Percentiles rank a stretch among this genome's conserved stretches.
Evolutionary conservation across 2,888 invertebrate genomes (phyloP).

Genomic region (Brachylomia viminalis): DNA sequence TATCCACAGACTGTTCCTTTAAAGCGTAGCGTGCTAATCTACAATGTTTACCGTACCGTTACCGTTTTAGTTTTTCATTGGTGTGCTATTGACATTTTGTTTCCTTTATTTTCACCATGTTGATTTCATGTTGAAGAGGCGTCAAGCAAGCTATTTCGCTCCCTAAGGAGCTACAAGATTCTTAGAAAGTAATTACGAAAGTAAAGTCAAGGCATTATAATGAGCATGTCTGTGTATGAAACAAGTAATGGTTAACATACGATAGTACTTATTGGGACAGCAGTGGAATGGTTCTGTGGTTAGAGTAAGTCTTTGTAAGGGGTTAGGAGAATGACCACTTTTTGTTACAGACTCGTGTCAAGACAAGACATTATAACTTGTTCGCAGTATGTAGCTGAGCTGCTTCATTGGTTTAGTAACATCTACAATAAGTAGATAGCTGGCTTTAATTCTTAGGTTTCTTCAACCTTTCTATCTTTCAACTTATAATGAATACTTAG

Average conservation of each 20-base stretch:
- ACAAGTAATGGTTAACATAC: not conserved
- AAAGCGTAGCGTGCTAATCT: not conserved
- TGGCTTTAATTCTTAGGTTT: too few species aligned
- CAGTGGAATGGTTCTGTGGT: not conserved
- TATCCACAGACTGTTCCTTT: not conserved
- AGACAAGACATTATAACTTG: conserved; percentile 31
- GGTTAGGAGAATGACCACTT: conserved; percentile 15
- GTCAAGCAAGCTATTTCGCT: not conserved
- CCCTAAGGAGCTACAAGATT: not conserved
- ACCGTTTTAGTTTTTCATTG: not conserved
- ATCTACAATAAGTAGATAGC: not conserved
- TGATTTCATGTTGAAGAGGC: too few species aligned
- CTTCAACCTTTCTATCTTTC: too few species aligned
- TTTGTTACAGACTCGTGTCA: conserved; percentile 15
- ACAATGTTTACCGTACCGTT: too few species aligned
- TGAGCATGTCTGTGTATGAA: not conserved
- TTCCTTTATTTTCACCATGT: not conserved
- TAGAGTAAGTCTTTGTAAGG: not conserved
- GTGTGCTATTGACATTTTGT: not conserved
- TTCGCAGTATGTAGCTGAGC: conserved; percentile 4
- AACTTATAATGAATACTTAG: too few species aligned
- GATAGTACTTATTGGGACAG: not conserved
- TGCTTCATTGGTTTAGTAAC: not conserved
- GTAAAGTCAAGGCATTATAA: not conserved
- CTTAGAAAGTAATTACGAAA: not conserved